Base-by-base conservation (phyloP, 2,113 vertebrate species). In the Leptobrachium leishanense region DNA sequence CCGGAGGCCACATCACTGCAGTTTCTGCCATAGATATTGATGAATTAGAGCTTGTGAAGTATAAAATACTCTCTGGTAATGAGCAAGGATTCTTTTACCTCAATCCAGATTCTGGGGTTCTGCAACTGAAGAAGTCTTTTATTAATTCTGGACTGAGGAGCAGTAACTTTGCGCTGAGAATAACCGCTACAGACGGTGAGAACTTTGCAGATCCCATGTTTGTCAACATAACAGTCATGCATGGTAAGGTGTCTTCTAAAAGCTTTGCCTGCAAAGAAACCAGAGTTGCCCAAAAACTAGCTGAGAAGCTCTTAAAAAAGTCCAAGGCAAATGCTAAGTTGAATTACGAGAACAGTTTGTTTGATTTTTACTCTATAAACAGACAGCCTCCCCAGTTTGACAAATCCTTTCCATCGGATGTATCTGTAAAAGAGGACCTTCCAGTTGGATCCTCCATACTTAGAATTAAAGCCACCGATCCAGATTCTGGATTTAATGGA, bases 11-110 rank as follows among this genome's bases (percentile, higher is more conserved):
- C 5, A 95, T 99, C 83, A 94, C 96, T 46, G 97, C 97, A 44
- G 94, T 99, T 87, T 98, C 97, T 46, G 98, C 98, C 0, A 98
- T 99, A 43, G 98, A 99, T 79, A 92, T 97, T 72, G 98, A 99
- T 74, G 97, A 99, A 76, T 84, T 99, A 73, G 95, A 97, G 81
- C 90, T 98, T 10, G 96, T 99, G 0, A 98, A 98, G 81, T 99
- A 99, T 84, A 98, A 97, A 88, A 97, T 99, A 0, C 89, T 98
- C 72, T 97, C 96, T 82, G 98, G 97, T 81, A 98, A 99, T 11
- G 96, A 98, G 46, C 88, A 90, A 77, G 96, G 94, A 1, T 94
- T 94, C 88, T 99, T 99, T 83, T 93, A 96, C 71, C 90, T 99
- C 82, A 97, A 98, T 87, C 94, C 98, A 1, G 96, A 98, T 85